phyloP scores from a whole-genome alignment of 2,113 vertebrate species.

The Pedionomus torquatus region DNA sequence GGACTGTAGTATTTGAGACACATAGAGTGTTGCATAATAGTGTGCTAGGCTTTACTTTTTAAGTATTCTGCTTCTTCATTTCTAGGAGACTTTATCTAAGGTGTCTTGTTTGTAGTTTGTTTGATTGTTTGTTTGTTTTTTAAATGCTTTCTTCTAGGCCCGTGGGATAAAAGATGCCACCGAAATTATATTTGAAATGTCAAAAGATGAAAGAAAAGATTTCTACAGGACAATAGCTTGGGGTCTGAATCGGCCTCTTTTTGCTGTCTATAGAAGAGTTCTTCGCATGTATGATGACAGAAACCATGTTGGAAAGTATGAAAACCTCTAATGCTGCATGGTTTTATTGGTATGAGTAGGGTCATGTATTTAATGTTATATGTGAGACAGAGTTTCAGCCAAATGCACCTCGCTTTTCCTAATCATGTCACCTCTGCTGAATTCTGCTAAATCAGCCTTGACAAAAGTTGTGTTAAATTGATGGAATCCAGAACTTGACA shows the following conservation, averaged over 20 bases:
- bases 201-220: constrained; percentile 98
- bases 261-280: constrained; percentile 96
- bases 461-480: background rate
- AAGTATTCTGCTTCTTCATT: constrained; percentile 36
- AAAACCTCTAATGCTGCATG: constrained; percentile 72
- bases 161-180: constrained; percentile 95
- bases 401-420: background rate
- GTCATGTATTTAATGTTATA: background rate
- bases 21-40: background rate
- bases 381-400: background rate
- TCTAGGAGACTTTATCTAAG: constrained; percentile 18
- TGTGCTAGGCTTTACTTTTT: background rate
- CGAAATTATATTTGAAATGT: constrained; percentile 99
- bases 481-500: background rate
- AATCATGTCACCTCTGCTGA: background rate
- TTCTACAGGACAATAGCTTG: constrained; percentile 98
- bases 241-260: constrained; percentile 95
- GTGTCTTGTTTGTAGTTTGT: constrained; percentile 50
- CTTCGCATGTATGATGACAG: constrained; percentile 99
- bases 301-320: constrained; percentile 99
- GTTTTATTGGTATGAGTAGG: constrained; percentile 49
- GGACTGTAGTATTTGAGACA: background rate
- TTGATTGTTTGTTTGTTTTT: background rate
- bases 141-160: constrained; percentile 79
- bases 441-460: background rate